Conservation (phyloP, 2,113 vertebrate genomes). For the Cinclus cinclus region DNA sequence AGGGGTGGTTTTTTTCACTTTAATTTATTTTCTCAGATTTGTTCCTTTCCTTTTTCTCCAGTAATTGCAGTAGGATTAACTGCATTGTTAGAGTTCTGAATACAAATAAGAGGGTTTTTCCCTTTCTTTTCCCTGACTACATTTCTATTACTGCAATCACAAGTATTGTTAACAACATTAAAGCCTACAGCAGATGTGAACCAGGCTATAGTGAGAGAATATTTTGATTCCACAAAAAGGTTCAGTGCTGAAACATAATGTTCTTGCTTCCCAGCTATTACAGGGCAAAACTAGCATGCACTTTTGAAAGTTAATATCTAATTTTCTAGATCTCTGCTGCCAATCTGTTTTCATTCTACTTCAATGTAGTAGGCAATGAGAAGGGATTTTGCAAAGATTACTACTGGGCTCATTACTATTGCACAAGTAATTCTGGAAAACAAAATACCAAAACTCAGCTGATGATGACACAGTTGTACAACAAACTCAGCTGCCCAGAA, state of each 20-base stretch:
- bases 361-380: constrained; percentile 23
- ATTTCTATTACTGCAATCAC: constrained; percentile 57
- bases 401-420: constrained; percentile 41
- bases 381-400: constrained; percentile 51
- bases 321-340: constrained; percentile 62
- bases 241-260: constrained; percentile 50
- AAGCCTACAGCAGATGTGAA: constrained; percentile 57
- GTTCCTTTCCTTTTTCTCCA: not conserved
- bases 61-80: constrained; percentile 46
- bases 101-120: constrained; percentile 46
- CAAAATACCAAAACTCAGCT: constrained; percentile 61
- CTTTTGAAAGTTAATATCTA: constrained; percentile 59
- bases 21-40: constrained; percentile 36
- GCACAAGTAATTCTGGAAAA: constrained; percentile 50
- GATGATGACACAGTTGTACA: constrained; percentile 37
- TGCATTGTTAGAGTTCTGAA: constrained; percentile 44
- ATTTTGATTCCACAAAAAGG: constrained; percentile 51
- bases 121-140: constrained; percentile 29
- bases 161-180: constrained; percentile 53
- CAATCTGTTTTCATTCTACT: constrained; percentile 57
- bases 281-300: constrained; percentile 44
- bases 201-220: constrained; percentile 26
- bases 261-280: constrained; percentile 62
- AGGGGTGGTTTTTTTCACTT: not conserved
- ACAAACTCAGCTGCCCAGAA: not conserved